Evolutionary conservation across 2,797 vertebrate genomes (phyloP).

Genomic region (Pseudocheirus occidentalis): DNA sequence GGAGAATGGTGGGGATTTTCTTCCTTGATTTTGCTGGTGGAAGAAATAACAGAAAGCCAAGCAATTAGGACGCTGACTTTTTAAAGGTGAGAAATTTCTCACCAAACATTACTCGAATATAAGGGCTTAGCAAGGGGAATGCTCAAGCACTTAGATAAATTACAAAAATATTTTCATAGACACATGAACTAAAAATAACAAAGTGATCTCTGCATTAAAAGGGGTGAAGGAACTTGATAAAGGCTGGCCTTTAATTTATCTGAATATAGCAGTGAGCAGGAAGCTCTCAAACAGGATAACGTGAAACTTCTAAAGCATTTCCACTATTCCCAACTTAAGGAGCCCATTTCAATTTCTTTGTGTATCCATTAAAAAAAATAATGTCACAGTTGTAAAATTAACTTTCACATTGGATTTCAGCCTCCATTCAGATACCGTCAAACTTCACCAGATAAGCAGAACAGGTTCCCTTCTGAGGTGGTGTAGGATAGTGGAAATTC

Average conservation of each 20-base stretch:
- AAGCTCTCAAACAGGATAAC: conserved; percentile 37
- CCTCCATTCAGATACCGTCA: neutral
- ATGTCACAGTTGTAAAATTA: neutral
- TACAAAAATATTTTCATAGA: conserved; percentile 78
- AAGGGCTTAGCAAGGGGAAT: conserved; percentile 71
- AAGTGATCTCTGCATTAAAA: neutral
- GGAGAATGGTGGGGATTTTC: neutral
- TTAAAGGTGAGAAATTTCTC: conserved; percentile 10
- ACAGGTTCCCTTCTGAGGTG: neutral
- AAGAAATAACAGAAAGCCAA: neutral
- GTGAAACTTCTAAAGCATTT: neutral
- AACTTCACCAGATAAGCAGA: neutral
- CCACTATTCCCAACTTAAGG: neutral
- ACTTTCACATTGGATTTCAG: neutral
- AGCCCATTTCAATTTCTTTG: neutral
- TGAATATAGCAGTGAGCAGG: conserved; percentile 1
- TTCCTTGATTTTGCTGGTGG: neutral
- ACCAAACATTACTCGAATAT: conserved; percentile 18
- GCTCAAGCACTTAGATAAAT: conserved; percentile 79
- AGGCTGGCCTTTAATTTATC: neutral
- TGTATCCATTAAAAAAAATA: neutral
- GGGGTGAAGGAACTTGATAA: neutral
- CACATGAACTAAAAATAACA: conserved; percentile 61
- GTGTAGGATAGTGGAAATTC: neutral
- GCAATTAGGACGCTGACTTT: neutral